These are phyloP conservation scores for Sialis lutaria DNA, from an alignment of 2,888 invertebrate species.

Conservation along the genomic window DNA sequence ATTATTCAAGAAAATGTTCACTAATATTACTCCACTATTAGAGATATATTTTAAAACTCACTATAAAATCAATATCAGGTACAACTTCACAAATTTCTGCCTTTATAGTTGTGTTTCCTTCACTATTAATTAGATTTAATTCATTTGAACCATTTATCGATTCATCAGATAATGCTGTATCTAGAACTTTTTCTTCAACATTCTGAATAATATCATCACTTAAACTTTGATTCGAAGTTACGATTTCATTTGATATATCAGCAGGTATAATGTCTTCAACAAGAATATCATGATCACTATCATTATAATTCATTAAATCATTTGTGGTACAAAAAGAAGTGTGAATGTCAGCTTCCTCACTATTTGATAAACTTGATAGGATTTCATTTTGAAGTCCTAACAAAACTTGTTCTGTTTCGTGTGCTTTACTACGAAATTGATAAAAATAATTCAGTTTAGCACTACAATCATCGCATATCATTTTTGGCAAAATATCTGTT, in stretches of 20 bases:
- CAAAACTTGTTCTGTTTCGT: conserved; percentile 33
- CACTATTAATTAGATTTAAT: too few relatives aligned
- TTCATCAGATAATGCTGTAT: neutral
- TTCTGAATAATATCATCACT: too few relatives aligned
- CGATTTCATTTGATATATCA: neutral
- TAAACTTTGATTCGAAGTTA: neutral
- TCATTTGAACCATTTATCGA: too few relatives aligned
- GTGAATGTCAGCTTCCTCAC: neutral
- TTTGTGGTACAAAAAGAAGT: neutral
- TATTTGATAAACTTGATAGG: conserved; percentile 8
- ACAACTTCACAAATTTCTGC: too few relatives aligned
- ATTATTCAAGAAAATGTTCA: too few relatives aligned
- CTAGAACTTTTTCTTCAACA: too few relatives aligned
- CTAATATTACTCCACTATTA: too few relatives aligned
- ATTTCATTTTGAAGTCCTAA: conserved; percentile 21
- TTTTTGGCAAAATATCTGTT: conserved; percentile 36
- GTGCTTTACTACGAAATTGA: conserved; percentile 35
- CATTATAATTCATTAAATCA: neutral
- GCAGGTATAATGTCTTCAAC: neutral
- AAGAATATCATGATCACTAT: neutral
- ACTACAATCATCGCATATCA: conserved; percentile 36
- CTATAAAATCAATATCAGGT: too few relatives aligned
- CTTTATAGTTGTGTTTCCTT: too few relatives aligned
- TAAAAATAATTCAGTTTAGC: conserved; percentile 35
- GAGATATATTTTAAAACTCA: too few relatives aligned